Base-by-base conservation (phyloP, 2,797 vertebrate genomes). In the Tolypeutes matacus region DNA sequence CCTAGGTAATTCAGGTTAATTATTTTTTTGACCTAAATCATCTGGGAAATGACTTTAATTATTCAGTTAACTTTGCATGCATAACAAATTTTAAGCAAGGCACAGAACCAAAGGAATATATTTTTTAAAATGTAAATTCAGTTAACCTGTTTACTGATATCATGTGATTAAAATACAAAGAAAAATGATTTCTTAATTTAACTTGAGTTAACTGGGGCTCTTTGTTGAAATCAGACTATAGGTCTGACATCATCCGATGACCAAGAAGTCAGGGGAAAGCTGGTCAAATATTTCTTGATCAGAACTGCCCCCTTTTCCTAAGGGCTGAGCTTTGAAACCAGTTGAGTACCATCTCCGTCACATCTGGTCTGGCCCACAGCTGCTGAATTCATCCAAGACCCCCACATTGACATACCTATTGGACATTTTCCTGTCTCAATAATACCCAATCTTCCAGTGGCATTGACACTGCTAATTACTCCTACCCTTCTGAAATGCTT, bases 1-100 rank as follows among this genome's bases (percentile, higher is more conserved):
- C 80, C 83, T 94, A 96, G 21, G 36, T 95, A 88, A 92, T 95
- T 96, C 76, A 89, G 83, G 89, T 97, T 96, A 97, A 97, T 95
- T 96, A 96, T 95, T 94, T 97, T 95, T 87, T 39, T 96, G 75
- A 97, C 92, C 89, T 80, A 87, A 93, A 89, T 96, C 72, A 91
- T 93, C 49, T 31, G 64, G 83, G 93, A 95, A 94, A 89, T 93
- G 67, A 85, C 93, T 96, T 96, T 95, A 95, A 97, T 94, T 96
- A 96, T 93, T 49, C 12, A 85, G 60, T 93, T 97, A 95, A 96
- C 82, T 86, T 96, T 95, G 58, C 13, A 75, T 65, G 14, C 93
- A 56, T 91, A 93, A 89, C 76, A 90, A 95, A 93, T 10, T 65
- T 96, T 95, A 91, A 96, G 65, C 46, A 89, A 94, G 29, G 21